Evolutionary conservation across 2,797 vertebrate species (phyloP).

Genomic region (Tamandua tetradactyla): DNA sequence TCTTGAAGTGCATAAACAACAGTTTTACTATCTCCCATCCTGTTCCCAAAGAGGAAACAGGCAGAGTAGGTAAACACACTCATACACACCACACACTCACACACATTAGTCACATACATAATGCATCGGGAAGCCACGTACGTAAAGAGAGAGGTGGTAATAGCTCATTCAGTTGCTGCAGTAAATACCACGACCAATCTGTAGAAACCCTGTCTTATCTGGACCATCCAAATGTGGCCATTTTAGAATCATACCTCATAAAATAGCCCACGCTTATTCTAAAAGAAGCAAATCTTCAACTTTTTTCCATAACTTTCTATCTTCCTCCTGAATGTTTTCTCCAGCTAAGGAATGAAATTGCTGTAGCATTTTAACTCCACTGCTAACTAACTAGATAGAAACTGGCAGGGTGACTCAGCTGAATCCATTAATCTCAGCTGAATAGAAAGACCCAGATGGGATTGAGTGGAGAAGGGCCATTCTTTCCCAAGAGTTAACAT

Average conservation of each 20-base stretch:
- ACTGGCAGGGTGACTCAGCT: slow-evolving; percentile 56
- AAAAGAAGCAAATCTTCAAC: background rate
- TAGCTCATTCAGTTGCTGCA: background rate
- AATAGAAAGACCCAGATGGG: slow-evolving; percentile 51
- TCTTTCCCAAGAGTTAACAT: slow-evolving; percentile 25
- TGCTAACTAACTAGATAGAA: slow-evolving; percentile 55
- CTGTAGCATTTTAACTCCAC: background rate
- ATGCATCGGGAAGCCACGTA: background rate
- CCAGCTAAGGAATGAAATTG: slow-evolving; percentile 10
- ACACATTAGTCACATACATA: background rate
- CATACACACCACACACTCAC: no score
- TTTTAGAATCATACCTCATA: background rate
- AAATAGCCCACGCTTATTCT: background rate
- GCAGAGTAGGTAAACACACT: background rate
- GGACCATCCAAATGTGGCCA: background rate
- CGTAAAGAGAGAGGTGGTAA: background rate
- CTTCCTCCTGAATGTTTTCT: slow-evolving; percentile 15
- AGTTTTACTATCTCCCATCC: background rate
- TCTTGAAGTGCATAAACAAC: background rate
- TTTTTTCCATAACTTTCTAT: slow-evolving; percentile 23
- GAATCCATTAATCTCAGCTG: slow-evolving; percentile 65
- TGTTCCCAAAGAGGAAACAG: background rate
- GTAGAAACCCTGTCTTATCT: background rate
- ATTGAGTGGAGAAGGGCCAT: slow-evolving; percentile 14
- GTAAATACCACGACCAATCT: background rate